Evolutionary conservation across 2,888 invertebrate species (phyloP).

Genomic region (Hemithea aestivaria): DNA sequence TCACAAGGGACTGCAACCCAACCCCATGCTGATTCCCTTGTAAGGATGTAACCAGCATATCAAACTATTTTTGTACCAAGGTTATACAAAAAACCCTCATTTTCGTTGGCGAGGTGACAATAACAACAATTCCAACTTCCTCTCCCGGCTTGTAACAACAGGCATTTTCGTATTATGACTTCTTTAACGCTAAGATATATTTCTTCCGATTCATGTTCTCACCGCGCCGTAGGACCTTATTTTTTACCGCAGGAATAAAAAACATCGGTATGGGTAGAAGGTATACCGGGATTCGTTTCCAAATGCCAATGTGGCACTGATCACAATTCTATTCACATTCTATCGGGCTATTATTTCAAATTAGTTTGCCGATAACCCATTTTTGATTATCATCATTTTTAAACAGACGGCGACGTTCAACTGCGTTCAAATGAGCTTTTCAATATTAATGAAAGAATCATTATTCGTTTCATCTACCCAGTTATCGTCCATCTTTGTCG

Average conservation of each 20-base stretch:
- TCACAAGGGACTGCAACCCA: constrained; percentile 18
- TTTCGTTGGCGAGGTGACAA: constrained; percentile 28
- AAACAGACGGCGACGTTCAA: background rate
- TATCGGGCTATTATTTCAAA: background rate
- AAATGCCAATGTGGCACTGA: constrained; percentile 13
- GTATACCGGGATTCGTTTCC: constrained; percentile 26
- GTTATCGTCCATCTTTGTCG: constrained; percentile 2
- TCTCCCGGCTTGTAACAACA: constrained; percentile 40
- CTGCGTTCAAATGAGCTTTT: too few relatives aligned
- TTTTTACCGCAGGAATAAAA: constrained; percentile 25
- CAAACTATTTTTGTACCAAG: constrained; percentile 33
- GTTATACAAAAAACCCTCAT: constrained; percentile 30
- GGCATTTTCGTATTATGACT: constrained; percentile 19
- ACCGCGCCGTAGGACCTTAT: constrained; percentile 22
- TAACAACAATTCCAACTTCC: constrained; percentile 39
- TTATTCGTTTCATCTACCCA: constrained; percentile 5
- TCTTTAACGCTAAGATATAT: constrained; percentile 43
- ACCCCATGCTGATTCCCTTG: constrained; percentile 18
- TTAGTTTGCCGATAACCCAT: background rate
- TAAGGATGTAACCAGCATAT: constrained; percentile 25
- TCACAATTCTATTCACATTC: background rate
- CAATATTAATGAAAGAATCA: background rate
- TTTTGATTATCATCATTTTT: background rate
- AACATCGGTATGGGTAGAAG: constrained; percentile 10
- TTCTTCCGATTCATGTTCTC: constrained; percentile 44